These are phyloP conservation scores for Scolopax bukidnonensis DNA, from an alignment of 2,797 vertebrate genomes.

Conservation along the genomic window DNA sequence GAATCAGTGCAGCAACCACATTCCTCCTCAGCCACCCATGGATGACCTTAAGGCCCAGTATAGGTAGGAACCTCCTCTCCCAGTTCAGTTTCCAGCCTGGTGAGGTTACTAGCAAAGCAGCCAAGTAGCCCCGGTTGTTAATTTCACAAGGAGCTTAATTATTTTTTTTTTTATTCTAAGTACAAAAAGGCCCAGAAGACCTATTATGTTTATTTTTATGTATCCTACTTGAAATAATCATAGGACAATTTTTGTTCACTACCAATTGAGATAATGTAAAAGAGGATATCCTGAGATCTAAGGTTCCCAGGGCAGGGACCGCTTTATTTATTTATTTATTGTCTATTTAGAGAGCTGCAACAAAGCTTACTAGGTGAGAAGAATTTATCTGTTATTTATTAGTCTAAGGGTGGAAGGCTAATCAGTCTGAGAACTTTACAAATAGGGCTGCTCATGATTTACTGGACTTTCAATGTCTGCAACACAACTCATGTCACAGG, in stretches of 20 bases:
- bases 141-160: background rate
- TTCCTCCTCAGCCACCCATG: background rate
- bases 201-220: background rate
- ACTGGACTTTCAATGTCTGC: background rate
- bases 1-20: background rate
- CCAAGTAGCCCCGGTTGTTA: background rate
- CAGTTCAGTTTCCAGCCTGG: background rate
- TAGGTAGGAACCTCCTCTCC: background rate
- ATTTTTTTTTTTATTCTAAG: background rate
- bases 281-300: conserved; percentile 14
- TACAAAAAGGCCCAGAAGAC: background rate
- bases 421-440: background rate
- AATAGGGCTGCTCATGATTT: background rate
- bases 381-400: background rate
- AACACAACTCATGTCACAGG: background rate
- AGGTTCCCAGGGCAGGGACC: background rate
- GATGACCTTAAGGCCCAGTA: fast-evolving
- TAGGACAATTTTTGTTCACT: background rate
- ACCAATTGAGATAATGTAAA: background rate
- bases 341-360: background rate
- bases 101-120: background rate
- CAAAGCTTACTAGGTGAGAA: background rate
- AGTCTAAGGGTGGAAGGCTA: background rate
- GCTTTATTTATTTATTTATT: background rate
- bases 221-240: conserved; percentile 1